Percentiles rank a stretch among this genome's conserved stretches.
Evolutionary conservation across 2,113 vertebrate genomes (phyloP).

Genomic region (Pterocles orientalis): DNA sequence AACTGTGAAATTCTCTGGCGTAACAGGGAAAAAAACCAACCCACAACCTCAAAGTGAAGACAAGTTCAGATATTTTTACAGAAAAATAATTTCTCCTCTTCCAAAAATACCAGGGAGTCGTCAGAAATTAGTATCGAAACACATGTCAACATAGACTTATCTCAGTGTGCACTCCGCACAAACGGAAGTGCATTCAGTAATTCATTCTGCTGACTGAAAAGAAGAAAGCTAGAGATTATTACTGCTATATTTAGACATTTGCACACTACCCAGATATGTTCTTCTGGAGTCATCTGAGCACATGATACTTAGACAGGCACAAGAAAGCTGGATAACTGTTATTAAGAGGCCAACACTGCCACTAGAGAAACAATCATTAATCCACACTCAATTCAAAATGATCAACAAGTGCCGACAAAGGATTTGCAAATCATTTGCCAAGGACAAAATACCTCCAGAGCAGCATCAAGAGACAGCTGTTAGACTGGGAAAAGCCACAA

Average conservation of each 20-base stretch:
- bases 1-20: background rate
- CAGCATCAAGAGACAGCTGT: background rate
- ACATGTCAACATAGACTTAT: background rate
- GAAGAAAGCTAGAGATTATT: background rate
- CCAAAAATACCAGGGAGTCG: background rate
- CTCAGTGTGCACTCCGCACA: background rate
- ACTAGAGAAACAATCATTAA: background rate
- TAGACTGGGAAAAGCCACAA: background rate
- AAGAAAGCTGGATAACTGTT: background rate
- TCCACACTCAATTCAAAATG: background rate
- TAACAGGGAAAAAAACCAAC: background rate
- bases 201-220: constrained; percentile 18
- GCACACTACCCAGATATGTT: background rate
- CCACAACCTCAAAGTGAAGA: background rate
- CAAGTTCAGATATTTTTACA: background rate
- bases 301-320: background rate
- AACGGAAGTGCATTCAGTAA: background rate
- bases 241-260: constrained; percentile 6
- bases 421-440: background rate
- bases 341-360: background rate
- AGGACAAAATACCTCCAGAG: background rate
- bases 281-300: background rate
- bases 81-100: background rate
- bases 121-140: background rate
- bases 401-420: background rate